Base-by-base conservation (phyloP, 1,140 invertebrate species). In the Ceratina australensis region DNA sequence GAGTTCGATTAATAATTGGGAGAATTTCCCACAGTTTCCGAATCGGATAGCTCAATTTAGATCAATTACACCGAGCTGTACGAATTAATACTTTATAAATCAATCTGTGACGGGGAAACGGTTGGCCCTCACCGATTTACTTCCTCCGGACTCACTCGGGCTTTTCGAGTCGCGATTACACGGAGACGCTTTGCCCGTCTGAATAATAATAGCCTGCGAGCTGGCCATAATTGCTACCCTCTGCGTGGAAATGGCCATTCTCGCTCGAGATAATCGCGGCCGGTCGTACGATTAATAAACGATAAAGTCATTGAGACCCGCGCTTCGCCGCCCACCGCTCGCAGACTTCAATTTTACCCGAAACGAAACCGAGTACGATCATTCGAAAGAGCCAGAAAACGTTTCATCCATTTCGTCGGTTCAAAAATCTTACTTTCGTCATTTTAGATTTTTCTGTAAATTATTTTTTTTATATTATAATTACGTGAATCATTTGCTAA, bases 71-170 rank as follows among this genome's bases (percentile, higher is more conserved):
- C 12, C 33, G 13, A 5, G 28, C 28, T 12, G 24, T 28, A 33
- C 64, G 83, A 83, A 88, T 89, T 89, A 89, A 88, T 88, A 88
- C 82, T 89, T 89, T 84, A 83, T 89, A 88, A 89, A 90, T 90
- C 87, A 89, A 86, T 88, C 81, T 63, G 16, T 7, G 22, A 12
- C 15, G 22, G 4, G 13, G 64, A 59, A 47, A 42, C n/a, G n/a
- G 13, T 54, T 3, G n/a, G 18, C 49, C 4, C 5, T 18, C 3
- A 13, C 24, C 49, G 72, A 24, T 26, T 18, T 13, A 49, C 22
- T 28, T 20, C n/a, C 24, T 1, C 15, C 15, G 16, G 49, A 8
- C 20, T 13, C 20, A n/a, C 69, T 79, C 66, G 69, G 28, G 54
- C 74, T 87, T n/a, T n/a, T n/a, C 84, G 84, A 80, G 85, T 84